phyloP scores from a whole-genome alignment of 2,888 invertebrate species.

The Lottia scabra region DNA sequence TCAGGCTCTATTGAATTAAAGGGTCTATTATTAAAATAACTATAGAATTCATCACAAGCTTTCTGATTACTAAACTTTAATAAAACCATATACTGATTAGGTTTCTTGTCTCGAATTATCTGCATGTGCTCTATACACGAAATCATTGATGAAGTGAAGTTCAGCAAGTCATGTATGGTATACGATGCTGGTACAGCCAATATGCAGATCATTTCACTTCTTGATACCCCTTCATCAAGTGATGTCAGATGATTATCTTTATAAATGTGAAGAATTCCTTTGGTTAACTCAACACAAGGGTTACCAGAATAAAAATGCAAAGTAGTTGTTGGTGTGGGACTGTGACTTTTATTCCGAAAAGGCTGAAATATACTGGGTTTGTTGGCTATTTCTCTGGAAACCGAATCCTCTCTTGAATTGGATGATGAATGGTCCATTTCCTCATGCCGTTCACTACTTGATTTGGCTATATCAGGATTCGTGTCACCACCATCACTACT shows the following conservation, averaged over 20 bases:
- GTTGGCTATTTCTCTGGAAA: constrained; percentile 20
- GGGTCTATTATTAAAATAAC: constrained; percentile 89
- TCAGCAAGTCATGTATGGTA: constrained; percentile 91
- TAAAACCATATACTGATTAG: constrained; percentile 98
- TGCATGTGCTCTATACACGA: constrained; percentile 82
- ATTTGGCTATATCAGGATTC: neutral
- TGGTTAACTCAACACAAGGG: constrained; percentile 95
- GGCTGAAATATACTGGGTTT: constrained; percentile 29
- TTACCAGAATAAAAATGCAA: constrained; percentile 91
- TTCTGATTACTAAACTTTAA: constrained; percentile 81
- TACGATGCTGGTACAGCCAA: constrained; percentile 66
- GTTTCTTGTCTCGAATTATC: constrained; percentile 86
- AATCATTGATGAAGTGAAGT: constrained; percentile 92
- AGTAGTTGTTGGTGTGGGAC: constrained; percentile 51
- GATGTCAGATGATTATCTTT: constrained; percentile 84
- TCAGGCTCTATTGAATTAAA: constrained; percentile 95
- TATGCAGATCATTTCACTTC: constrained; percentile 76
- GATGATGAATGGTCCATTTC: constrained; percentile 10
- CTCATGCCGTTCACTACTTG: neutral
- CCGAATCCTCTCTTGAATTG: constrained; percentile 21
- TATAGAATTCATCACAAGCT: constrained; percentile 91
- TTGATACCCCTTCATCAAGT: constrained; percentile 65
- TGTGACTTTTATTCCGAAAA: constrained; percentile 51
- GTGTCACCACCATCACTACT: neutral
- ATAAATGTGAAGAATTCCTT: constrained; percentile 95